Conservation (phyloP, 1,140 invertebrate genomes). For the Zaprionus vittiger region DNA sequence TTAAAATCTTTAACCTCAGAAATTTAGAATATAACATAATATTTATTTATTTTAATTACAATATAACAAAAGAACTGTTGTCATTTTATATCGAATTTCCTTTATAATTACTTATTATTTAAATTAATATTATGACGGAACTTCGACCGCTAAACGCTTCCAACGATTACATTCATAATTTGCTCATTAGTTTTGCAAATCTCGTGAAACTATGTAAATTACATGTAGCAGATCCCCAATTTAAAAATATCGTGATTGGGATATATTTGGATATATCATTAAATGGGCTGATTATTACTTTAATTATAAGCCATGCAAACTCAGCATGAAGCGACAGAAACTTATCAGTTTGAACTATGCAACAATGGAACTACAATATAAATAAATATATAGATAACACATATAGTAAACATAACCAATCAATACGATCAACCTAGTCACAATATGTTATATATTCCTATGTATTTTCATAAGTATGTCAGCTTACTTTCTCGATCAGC, state of each 20-base stretch:
- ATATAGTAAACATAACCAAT: background rate
- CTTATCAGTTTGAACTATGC: constrained; percentile 13
- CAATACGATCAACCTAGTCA: background rate
- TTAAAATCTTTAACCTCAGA: too few species aligned
- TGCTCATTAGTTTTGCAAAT: background rate
- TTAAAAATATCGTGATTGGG: constrained; percentile 17
- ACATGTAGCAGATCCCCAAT: background rate
- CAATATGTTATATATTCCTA: background rate
- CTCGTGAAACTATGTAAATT: constrained; percentile 28
- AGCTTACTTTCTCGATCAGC: constrained; percentile 3
- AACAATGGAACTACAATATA: background rate
- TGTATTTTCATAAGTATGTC: background rate
- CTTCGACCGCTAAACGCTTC: background rate
- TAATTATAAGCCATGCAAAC: constrained; percentile 2
- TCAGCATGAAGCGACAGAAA: constrained; percentile 12
- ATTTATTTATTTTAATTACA: background rate
- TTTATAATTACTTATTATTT: background rate
- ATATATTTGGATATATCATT: background rate
- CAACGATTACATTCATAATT: constrained; percentile 1
- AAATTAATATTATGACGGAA: background rate
- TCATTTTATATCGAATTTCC: background rate
- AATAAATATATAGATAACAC: background rate
- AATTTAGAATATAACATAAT: too few species aligned
- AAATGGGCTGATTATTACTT: constrained; percentile 20
- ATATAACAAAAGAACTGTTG: background rate